Evolutionary conservation across 2,888 invertebrate species (phyloP).

Genomic region (Sesia apiformis): DNA sequence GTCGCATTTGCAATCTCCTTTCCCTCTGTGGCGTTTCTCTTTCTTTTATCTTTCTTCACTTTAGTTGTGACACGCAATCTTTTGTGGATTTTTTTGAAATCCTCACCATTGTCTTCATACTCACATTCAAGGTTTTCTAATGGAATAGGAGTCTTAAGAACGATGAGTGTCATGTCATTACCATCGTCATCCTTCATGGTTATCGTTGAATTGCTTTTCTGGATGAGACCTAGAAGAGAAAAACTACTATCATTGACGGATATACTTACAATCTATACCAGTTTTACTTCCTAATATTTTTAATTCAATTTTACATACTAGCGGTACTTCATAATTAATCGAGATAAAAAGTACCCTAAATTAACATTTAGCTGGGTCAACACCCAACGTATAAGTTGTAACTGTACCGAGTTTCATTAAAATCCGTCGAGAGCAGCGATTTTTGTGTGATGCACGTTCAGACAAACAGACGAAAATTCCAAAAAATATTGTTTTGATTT

Average conservation of each 20-base stretch:
- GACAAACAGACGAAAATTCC: no score
- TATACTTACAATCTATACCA: background rate
- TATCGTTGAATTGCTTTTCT: conserved; percentile 36
- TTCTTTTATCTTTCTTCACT: background rate
- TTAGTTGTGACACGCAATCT: background rate
- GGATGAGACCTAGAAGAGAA: conserved; percentile 50
- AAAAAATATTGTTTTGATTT: no score
- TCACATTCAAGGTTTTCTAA: conserved; percentile 28
- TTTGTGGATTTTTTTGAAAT: background rate
- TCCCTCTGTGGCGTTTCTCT: background rate
- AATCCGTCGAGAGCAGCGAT: no score
- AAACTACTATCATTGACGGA: conserved; percentile 8
- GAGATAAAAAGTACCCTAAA: no score
- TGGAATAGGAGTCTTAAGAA: conserved; percentile 40
- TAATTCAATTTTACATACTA: no score
- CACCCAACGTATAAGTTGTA: no score
- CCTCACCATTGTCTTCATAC: conserved; percentile 13
- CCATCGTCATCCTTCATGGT: conserved; percentile 40
- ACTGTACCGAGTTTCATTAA: no score
- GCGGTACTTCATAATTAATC: no score
- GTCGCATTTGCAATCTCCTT: background rate
- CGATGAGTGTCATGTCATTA: conserved; percentile 27
- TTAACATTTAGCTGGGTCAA: no score
- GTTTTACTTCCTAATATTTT: no score
- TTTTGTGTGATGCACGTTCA: no score